These are phyloP conservation scores for Caenorhabditis sp. DNA, from an alignment of 2,888 invertebrate species.

Conservation along the genomic window DNA sequence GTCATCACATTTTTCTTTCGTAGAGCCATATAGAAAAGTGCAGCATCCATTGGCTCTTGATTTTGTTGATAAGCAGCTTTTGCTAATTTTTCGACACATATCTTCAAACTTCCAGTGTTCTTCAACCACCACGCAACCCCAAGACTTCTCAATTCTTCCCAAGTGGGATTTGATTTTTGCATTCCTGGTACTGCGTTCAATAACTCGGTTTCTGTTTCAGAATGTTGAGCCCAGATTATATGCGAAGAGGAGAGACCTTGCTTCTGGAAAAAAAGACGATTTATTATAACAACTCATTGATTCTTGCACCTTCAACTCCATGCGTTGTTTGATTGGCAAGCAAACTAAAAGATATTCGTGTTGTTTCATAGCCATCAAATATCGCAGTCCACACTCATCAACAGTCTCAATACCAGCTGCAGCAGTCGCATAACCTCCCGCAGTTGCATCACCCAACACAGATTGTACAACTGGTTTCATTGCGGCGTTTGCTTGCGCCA, in stretches of 20 bases:
- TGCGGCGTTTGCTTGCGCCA: constrained; percentile 74
- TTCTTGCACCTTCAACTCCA: no score
- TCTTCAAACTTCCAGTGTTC: constrained; percentile 82
- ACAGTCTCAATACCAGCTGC: constrained; percentile 73
- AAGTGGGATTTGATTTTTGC: constrained; percentile 77
- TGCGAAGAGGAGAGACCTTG: constrained; percentile 76
- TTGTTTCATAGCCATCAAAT: constrained; percentile 92
- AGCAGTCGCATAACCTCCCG: constrained; percentile 61
- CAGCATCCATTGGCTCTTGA: constrained; percentile 95
- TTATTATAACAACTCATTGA: no score
- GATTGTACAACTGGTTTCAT: constrained; percentile 57
- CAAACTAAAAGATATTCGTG: constrained; percentile 93
- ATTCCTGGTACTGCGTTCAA: constrained; percentile 80
- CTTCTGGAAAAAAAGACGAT: no score
- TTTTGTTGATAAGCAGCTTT: constrained; percentile 89
- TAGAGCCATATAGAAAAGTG: constrained; percentile 95
- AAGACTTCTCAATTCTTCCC: constrained; percentile 88
- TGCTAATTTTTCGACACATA: constrained; percentile 88
- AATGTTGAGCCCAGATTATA: constrained; percentile 98
- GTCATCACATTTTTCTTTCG: constrained; percentile 94
- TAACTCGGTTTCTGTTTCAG: constrained; percentile 94
- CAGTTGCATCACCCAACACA: constrained; percentile 59
- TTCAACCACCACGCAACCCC: constrained; percentile 96
- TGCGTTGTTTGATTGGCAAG: constrained; percentile 86
- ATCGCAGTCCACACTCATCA: constrained; percentile 96